Evolutionary conservation across 2,888 invertebrate species (phyloP).

Genomic region (Gandaritis pyraliata): DNA sequence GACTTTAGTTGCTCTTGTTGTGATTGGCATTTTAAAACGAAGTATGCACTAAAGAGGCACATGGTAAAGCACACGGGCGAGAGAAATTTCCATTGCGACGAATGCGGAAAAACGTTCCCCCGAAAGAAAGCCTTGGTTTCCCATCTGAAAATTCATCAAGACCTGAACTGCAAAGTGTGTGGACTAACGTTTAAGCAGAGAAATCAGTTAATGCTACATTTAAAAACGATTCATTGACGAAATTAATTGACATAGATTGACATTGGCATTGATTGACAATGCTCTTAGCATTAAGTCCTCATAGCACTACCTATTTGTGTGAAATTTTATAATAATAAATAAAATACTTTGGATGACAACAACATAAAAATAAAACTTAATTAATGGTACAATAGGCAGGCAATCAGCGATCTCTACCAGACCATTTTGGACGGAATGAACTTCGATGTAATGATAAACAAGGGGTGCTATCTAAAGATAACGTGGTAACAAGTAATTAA

Average conservation of each 20-base stretch:
- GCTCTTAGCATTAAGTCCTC: too few relatives aligned
- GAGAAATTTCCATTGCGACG: slow-evolving; percentile 63
- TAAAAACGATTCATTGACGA: slow-evolving; percentile 56
- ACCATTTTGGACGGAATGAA: too few relatives aligned
- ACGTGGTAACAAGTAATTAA: too few relatives aligned
- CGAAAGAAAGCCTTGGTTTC: slow-evolving; percentile 62
- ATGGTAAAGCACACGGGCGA: slow-evolving; percentile 71
- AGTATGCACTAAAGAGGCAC: slow-evolving; percentile 72
- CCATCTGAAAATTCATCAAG: slow-evolving; percentile 70
- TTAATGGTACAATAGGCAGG: too few relatives aligned
- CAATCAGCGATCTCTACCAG: too few relatives aligned
- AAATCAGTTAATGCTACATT: slow-evolving; percentile 53
- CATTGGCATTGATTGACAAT: too few relatives aligned
- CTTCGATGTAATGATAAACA: too few relatives aligned
- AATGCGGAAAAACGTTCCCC: slow-evolving; percentile 69
- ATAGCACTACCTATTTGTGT: too few relatives aligned
- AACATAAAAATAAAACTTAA: too few relatives aligned
- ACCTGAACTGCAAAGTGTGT: slow-evolving; percentile 63
- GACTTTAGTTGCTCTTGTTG: slow-evolving; percentile 65
- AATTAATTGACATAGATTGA: slow-evolving; percentile 52
- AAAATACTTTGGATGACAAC: too few relatives aligned
- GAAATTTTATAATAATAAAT: too few relatives aligned
- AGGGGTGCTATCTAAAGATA: too few relatives aligned
- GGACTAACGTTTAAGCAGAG: slow-evolving; percentile 58
- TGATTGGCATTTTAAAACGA: slow-evolving; percentile 71